These are phyloP conservation scores for Muraenolepis orangiensis DNA, from an alignment of 2,797 vertebrate species.

Conservation along the genomic window DNA sequence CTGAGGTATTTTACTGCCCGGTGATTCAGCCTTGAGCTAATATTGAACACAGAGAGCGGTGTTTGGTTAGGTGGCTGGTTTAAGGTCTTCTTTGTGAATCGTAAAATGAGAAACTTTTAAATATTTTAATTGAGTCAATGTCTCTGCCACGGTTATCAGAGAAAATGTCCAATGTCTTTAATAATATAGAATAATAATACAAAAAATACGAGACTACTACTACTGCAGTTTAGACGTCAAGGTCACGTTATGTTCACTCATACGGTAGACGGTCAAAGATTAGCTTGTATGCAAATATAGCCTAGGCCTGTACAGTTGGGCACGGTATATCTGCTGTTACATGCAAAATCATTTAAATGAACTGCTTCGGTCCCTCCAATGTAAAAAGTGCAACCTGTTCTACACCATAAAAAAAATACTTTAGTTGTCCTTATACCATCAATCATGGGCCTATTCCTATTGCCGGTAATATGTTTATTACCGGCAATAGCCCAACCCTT, in stretches of 20 bases:
- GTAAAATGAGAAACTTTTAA: neutral
- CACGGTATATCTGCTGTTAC: neutral
- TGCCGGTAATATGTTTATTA: neutral
- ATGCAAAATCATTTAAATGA: neutral
- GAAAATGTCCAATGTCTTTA: neutral
- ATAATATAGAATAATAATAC: neutral
- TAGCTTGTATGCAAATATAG: neutral
- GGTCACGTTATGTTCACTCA: neutral
- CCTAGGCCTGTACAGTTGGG: neutral
- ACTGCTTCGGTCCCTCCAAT: neutral
- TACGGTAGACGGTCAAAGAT: neutral
- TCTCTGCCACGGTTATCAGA: neutral
- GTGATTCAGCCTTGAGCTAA: neutral
- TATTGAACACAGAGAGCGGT: neutral
- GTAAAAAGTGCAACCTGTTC: neutral
- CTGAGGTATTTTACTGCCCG: neutral
- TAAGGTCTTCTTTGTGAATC: neutral
- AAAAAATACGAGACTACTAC: neutral
- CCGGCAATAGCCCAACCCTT: too few relatives aligned
- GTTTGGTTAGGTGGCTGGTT: neutral
- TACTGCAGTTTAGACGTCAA: neutral
- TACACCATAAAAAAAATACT: neutral
- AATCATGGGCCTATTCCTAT: neutral
- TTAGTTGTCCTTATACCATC: neutral
- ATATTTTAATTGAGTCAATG: neutral